Evolutionary conservation across 2,113 vertebrate species (phyloP), one percentile per base, ranked within the genome.

Genomic region (Baryphthengus martii): DNA sequence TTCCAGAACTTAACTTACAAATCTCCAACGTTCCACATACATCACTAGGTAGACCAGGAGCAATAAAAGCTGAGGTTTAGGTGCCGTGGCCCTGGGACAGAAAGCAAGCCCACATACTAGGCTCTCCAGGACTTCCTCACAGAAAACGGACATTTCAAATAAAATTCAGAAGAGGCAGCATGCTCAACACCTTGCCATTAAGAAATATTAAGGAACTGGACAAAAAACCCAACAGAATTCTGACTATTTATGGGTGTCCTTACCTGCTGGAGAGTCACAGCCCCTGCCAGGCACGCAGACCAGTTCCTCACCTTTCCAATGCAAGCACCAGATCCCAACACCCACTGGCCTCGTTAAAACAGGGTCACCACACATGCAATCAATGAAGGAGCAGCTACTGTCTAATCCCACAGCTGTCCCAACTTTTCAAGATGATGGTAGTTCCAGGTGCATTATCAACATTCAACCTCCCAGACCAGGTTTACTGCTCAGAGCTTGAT

Each of bases 251-350:
- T 0, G 1, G 15, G 2, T 8, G 6, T 8, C 33, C 72, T 70
- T 0, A 88, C 50, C 67, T 62, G 31, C 13, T 25, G 1, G 1
- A 11, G 33, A 12, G 19, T 1, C 35, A 2, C 50, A 28, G 29
- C 2, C 17, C 15, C 13, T 1, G 1, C 35, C 20, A 50, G 3
- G 2, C 2, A 0, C 0, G 0, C 20, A 74, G 52, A 7, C 2
- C 0, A 0, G 3, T 0, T 6, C 45, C 50, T 13, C 33, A 29
- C 14, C 40, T 8, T 1, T 4, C 17, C 47, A 7, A 7, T 37
- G 8, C 53, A 28, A 42, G 0, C 37, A 11, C 6, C 0, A 0
- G 3, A 1, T 19, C 0, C 65, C 13, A 31, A 0, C 5, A 1
- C 6, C 11, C 8, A 0, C 28, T 0, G 0, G 1, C 3, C 40